These are phyloP conservation scores for Ptychadena robeensis DNA, from an alignment of 2,797 vertebrate species.

Conservation along the genomic window DNA sequence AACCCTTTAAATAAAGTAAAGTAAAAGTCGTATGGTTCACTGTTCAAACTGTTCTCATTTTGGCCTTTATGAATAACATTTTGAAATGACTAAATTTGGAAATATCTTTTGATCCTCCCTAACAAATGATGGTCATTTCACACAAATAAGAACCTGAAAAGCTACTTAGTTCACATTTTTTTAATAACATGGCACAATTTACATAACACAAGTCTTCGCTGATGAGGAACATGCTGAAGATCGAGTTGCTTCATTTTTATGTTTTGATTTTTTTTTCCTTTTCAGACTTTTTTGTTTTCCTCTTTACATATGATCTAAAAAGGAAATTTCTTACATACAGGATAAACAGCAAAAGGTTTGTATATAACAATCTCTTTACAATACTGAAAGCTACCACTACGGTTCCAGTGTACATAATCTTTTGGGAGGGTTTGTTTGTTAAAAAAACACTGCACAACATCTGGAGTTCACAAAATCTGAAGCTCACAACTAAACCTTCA, in stretches of 20 bases:
- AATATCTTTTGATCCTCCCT: background rate
- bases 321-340: constrained; percentile 93
- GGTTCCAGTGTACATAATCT: constrained; percentile 90
- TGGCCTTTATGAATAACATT: background rate
- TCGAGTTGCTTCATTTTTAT: constrained; percentile 82
- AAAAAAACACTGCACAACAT: constrained; percentile 90
- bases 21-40: too few relatives aligned
- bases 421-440: constrained; percentile 72
- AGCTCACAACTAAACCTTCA: constrained; percentile 98
- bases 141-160: constrained; percentile 77
- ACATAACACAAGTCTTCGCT: constrained; percentile 97
- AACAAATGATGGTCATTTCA: constrained; percentile 66
- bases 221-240: constrained; percentile 99
- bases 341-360: constrained; percentile 93
- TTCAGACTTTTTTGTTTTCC: constrained; percentile 65
- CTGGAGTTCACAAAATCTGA: constrained; percentile 95
- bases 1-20: too few relatives aligned
- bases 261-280: constrained; percentile 72
- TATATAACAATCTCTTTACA: constrained; percentile 97
- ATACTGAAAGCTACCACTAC: constrained; percentile 97
- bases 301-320: constrained; percentile 95
- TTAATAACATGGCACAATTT: constrained; percentile 99
- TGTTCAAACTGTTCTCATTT: too few relatives aligned
- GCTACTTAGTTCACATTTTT: constrained; percentile 93
- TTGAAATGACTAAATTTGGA: background rate